These are phyloP conservation scores for Heliconius ismenius DNA, from an alignment of 2,888 invertebrate genomes.

Conservation along the genomic window DNA sequence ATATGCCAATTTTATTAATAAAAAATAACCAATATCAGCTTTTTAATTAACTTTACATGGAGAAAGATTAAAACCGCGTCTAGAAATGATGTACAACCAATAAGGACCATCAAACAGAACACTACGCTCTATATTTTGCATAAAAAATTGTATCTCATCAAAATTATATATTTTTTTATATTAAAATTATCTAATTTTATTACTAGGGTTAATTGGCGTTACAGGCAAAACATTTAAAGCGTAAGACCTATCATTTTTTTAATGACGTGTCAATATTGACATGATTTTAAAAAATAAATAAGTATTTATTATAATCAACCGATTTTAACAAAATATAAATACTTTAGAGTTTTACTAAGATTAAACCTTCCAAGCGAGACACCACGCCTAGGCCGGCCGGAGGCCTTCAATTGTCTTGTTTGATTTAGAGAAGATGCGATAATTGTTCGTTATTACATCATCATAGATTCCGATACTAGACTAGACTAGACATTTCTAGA, in stretches of 20 bases:
- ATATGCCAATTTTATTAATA: neutral
- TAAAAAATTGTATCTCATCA: neutral
- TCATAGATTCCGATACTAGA: slow-evolving; percentile 1
- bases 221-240: neutral
- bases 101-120: neutral
- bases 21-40: neutral
- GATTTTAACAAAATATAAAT: neutral
- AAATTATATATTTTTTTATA: neutral
- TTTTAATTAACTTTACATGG: neutral
- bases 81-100: neutral
- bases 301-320: neutral
- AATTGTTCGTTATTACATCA: slow-evolving; percentile 48
- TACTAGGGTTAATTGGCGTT: neutral
- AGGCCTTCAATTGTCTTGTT: slow-evolving; percentile 68
- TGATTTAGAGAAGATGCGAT: slow-evolving; percentile 52
- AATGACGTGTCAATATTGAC: neutral
- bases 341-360: slow-evolving; percentile 48
- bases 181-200: neutral
- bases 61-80: neutral
- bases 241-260: neutral
- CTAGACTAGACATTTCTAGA: neutral
- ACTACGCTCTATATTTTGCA: neutral
- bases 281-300: neutral
- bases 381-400: slow-evolving; percentile 69
- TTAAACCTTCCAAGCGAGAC: slow-evolving; percentile 56